Evolutionary conservation across 2,888 invertebrate species (phyloP), one percentile per base, ranked within the genome.

Genomic region (Iphiclides podalirius): DNA sequence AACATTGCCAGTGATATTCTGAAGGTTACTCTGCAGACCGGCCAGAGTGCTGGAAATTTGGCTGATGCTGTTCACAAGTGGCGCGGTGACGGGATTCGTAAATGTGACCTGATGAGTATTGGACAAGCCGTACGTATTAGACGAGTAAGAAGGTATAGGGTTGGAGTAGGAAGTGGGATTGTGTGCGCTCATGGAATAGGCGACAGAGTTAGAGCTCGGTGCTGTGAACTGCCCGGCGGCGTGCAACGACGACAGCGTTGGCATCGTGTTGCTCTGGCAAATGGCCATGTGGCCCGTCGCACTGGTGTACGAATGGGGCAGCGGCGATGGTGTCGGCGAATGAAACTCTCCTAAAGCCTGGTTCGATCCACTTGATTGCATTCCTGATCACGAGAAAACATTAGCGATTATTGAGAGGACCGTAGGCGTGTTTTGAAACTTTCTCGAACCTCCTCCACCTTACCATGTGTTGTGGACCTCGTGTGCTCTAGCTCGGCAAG

Each of bases 401-500:
- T 41, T 41, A n/a, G n/a, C n/a, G n/a, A n/a, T n/a, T n/a, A n/a
- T n/a, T n/a, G n/a, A n/a, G n/a, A n/a, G n/a, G n/a, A n/a, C n/a
- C n/a, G n/a, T n/a, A n/a, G n/a, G n/a, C n/a, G n/a, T n/a, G n/a
- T n/a, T n/a, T n/a, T n/a, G n/a, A n/a, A n/a, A n/a, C n/a, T n/a
- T n/a, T n/a, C n/a, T n/a, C n/a, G n/a, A n/a, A n/a, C n/a, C n/a
- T n/a, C n/a, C n/a, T n/a, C n/a, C n/a, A 44, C 52, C 58, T 59
- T 70, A 92, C 92, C 92, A 74, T 92, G 88, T 41, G 92, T 93
- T 35, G 92, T 92, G 56, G 93, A 92, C 73, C 95, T 91, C 63
- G 94, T 93, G 78, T 95, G 95, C 78, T 97, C 97, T 71, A 97
- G 88, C 76, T 97, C 97, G 59, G 97, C 96, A 71, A 97, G 90